A percentile compares a stretch with the other conserved stretches of the same genome.
Conservation (phyloP, 2,113 vertebrate genomes). For the Sylvilagus bachmani region DNA sequence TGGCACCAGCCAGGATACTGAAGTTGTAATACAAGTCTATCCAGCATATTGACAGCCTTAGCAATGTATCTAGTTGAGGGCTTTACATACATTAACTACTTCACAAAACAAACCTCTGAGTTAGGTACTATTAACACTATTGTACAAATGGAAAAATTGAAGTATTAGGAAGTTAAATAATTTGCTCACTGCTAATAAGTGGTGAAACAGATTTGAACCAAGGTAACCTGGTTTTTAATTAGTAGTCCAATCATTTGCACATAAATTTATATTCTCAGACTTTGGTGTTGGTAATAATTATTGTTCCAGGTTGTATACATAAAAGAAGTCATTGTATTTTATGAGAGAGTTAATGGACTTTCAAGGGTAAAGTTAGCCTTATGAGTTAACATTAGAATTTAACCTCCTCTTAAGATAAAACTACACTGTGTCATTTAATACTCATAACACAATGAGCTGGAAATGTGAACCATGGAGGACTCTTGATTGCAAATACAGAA, state of each 20-base stretch:
- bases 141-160: neutral
- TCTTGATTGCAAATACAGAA: neutral
- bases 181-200: no score
- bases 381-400: neutral
- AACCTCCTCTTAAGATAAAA: neutral
- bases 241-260: no score
- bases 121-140: neutral
- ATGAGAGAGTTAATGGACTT: neutral
- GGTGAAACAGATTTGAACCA: neutral
- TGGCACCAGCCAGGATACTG: neutral
- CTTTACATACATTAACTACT: neutral
- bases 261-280: neutral
- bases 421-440: neutral
- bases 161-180: neutral
- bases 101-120: neutral
- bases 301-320: neutral
- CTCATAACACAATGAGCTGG: neutral
- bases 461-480: neutral
- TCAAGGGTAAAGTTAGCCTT: neutral
- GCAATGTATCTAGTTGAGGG: neutral
- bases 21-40: neutral
- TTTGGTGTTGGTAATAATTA: neutral
- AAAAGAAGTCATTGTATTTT: neutral
- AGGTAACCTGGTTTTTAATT: neutral
- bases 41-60: neutral